Base-by-base conservation (phyloP, 2,888 invertebrate species). In the Seladonia tumulorum region DNA sequence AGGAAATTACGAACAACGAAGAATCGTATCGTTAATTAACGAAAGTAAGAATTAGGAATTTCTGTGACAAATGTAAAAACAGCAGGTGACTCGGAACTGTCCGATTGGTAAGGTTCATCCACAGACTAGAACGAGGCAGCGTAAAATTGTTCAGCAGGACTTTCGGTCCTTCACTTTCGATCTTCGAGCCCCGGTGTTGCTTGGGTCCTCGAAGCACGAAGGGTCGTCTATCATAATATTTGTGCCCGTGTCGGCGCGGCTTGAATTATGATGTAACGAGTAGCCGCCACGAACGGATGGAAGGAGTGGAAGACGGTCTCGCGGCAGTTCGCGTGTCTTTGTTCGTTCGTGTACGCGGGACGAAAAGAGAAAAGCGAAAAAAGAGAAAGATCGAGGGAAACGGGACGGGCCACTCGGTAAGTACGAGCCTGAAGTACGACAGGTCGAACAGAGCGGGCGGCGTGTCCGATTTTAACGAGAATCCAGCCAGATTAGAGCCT, bases 221-320 rank as follows among this genome's bases (percentile, higher is more conserved):
- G 89, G 89, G 85, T 87, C 90, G 91, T 93, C 89, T 89, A 92
- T 93, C 93, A 93, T 92, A 93, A 93, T 92, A 92, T 93, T 93
- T 93, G 92, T 92, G 92, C 88, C 90, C 88, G 89, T 85, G 92
- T 93, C 93, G 88, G 87, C 91, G 90, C 53, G 22, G 88, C 87
- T 92, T 92, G 92, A 93, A 93, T 93, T 92, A 92, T 92, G 89
- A 90, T 88, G 92, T 93, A 91, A 93, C 85, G 82, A 83, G 81
- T 85, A 79, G 85, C 86, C 87, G 85, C 86, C 87, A 84, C 83
- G 89, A 74, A 79, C 45, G 68, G 76, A 25, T 73, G 72, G 68
- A 57, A 60, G 53, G 76, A 49, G 42, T 66, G 57, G 45, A 76
- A 68, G 76, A 74, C 25, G 74, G 53, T 73, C 18, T 35, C 53